Base-by-base conservation (phyloP, 2,113 vertebrate species). In the Uropsilus gracilis region DNA sequence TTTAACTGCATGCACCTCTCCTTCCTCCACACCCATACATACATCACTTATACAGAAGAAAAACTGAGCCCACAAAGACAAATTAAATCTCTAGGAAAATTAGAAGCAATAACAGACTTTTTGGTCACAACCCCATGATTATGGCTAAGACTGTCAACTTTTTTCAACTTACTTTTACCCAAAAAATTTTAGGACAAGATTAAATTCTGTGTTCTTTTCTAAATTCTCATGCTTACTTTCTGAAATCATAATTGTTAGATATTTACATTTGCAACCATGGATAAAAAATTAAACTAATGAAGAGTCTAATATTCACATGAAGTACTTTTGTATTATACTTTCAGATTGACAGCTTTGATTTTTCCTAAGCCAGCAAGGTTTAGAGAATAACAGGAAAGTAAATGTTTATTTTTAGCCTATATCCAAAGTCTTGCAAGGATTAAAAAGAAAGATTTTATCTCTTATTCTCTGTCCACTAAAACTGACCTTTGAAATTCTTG, bases 401-500 rank as follows among this genome's bases (percentile, higher is more conserved):
- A 8, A n/a, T 37, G 86, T 75, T 69, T 6, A 20, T n/a, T 90
- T 37, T 34, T 55, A 53, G 11, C 6, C 32, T 6, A 44, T 12
- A 46, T 71, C 4, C 9, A 57, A 71, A 59, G 9, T 66, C 46
- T 66, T 59, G 57, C 1, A 48, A 32, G 11, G 13, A 42, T 42
- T 42, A 61, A 37, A 94, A 53, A 75, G 37, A 59, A 61, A 63
- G 32, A 18, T 2, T 4, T 18, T 13, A 11, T 44, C 22, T 53
- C 6, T 66, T 89, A 86, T 72, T 20, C 17, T 55, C 48, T 16
- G 8, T 37, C 5, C 17, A 44, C n/a, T 26, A 82, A 94, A 48
- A 55, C 6, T 50, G n/a, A 82, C 16, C 42, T 91, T 85, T 32
- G 44, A 90, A 93, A 46, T 80, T 85, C 72, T 81, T 85, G 53